Conservation (phyloP, 2,888 invertebrate genomes). For the Thecophora atra region DNA sequence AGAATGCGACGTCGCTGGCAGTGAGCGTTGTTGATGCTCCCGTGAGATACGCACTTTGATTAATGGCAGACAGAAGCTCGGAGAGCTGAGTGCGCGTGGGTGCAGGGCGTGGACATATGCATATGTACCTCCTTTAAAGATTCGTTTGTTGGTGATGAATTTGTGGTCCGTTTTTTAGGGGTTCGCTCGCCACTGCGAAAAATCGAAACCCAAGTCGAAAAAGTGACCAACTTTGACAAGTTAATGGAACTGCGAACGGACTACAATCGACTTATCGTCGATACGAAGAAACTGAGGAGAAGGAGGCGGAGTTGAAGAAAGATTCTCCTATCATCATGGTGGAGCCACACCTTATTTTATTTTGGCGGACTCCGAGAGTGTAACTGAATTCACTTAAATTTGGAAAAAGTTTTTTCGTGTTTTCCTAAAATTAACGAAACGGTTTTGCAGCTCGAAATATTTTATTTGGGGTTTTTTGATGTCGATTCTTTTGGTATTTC, state of each 20-base stretch:
- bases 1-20: background rate
- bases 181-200: background rate
- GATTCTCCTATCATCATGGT: too few species aligned
- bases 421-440: background rate
- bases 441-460: background rate
- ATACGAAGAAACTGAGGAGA: background rate
- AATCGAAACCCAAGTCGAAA: background rate
- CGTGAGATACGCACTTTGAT: slow-evolving; percentile 62
- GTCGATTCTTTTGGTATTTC: background rate
- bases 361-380: too few species aligned
- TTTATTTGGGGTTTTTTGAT: background rate
- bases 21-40: slow-evolving; percentile 48
- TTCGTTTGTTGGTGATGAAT: background rate
- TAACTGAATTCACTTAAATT: too few species aligned
- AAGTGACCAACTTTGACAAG: slow-evolving; percentile 16
- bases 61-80: slow-evolving; percentile 52
- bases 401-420: background rate
- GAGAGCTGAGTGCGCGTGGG: background rate
- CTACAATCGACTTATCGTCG: background rate
- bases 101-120: background rate
- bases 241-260: slow-evolving; percentile 12
- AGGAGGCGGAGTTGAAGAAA: too few species aligned
- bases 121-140: background rate
- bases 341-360: too few species aligned
- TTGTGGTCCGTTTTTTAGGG: too few species aligned